Percentiles rank a stretch among this genome's conserved stretches.
Evolutionary conservation across 2,888 invertebrate species (phyloP).

Genomic region (Drosophila affinis): DNA sequence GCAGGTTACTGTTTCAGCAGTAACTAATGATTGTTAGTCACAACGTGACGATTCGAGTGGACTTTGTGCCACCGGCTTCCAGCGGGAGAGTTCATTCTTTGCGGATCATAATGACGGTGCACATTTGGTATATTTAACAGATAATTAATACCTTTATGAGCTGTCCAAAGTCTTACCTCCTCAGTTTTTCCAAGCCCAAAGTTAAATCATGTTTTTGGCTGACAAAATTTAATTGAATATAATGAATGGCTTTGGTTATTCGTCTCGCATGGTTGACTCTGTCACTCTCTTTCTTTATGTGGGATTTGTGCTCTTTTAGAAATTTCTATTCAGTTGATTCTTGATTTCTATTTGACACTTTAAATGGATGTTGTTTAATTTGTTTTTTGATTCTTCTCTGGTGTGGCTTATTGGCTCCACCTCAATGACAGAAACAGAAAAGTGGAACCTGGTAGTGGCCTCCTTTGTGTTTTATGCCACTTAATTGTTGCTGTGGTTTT

Average conservation of each 20-base stretch:
- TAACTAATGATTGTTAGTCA: slow-evolving; percentile 6
- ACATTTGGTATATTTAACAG: neutral
- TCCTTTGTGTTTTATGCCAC: slow-evolving; percentile 16
- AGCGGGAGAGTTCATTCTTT: neutral
- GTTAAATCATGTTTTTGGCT: neutral
- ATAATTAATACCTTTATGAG: neutral
- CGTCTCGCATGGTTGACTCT: slow-evolving; percentile 14
- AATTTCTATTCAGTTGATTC: slow-evolving; percentile 10
- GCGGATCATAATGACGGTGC: neutral
- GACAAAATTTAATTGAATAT: neutral
- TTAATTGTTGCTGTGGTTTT: slow-evolving; percentile 29
- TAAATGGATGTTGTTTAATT: neutral
- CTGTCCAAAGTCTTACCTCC: neutral
- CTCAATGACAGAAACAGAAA: neutral
- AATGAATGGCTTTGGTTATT: neutral
- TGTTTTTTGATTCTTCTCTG: neutral
- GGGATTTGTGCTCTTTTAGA: slow-evolving; percentile 8
- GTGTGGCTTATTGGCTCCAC: neutral
- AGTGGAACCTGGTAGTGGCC: slow-evolving; percentile 12
- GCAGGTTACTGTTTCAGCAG: neutral
- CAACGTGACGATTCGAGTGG: neutral
- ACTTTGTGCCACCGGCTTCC: neutral
- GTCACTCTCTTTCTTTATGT: neutral
- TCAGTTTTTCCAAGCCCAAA: neutral
- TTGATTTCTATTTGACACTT: neutral